Base-by-base conservation (phyloP, 2,113 vertebrate species). In the Mesitornis unicolor region DNA sequence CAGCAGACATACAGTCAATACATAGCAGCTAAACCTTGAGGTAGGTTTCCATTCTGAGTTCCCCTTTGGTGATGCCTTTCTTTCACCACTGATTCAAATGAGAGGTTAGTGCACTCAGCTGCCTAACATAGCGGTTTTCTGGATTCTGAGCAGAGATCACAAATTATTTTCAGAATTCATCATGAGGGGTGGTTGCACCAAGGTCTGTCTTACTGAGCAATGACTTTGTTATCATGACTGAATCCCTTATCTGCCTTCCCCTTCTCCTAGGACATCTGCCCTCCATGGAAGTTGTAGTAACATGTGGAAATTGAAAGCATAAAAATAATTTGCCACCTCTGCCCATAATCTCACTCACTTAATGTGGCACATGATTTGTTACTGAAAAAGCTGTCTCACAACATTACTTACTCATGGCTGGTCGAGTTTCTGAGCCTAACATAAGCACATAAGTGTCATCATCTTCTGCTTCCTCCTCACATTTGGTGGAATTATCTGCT, bases 401-500 rank as follows among this genome's bases (percentile, higher is more conserved):
- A 20, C 11, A 38, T 36, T 36, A 98, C 98, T 97, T 97, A 98
- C 97, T 33, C 36, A 33, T 0, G 9, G 56, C 36, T 89, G 38
- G 31, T 59, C 68, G 76, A 85, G 36, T 67, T 86, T 84, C 53
- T 36, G 73, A 87, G 57, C 60, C 75, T 28, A 77, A 60, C 93
- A 96, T 96, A 45, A 80, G 6, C 51, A 94, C 3, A 0, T 95
- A 97, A 68, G n/a, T 28, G 14, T 88, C 29, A 33, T 93, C 87
- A 7, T 89, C 90, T 63, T 96, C 95, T 36, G 68, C 81, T 69
- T 94, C 76, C 40, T 86, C 79, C 64, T 96, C 29, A 7, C 83
- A 70, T 7, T 33, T 40, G 45, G 16, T 28, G 31, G 83, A 64
- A 42, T 59, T 35, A 73, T 80, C 35, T 53, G 36, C 28, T 89